Conservation (phyloP, 2,888 invertebrate genomes). For the Melinopterus prodromus region DNA sequence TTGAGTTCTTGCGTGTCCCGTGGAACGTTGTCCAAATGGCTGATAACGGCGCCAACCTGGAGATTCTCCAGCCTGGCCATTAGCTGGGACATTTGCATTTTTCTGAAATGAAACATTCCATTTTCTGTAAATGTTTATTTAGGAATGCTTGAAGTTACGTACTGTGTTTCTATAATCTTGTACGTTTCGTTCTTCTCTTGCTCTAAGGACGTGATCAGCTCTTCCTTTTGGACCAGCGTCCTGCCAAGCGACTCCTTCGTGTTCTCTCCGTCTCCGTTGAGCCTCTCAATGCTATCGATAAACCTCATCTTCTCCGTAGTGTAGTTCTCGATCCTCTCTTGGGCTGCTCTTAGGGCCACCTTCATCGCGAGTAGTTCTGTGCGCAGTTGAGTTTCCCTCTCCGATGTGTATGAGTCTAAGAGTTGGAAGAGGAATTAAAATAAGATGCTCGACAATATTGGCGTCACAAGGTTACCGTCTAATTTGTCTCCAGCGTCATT, state of each 20-base stretch:
- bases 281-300: slow-evolving; percentile 48
- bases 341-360: slow-evolving; percentile 50
- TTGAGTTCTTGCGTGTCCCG: slow-evolving; percentile 52
- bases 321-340: slow-evolving; percentile 50
- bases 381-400: slow-evolving; percentile 51
- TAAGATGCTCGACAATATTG: background rate
- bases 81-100: slow-evolving; percentile 49
- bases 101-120: slow-evolving; percentile 41
- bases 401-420: slow-evolving; percentile 35
- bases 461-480: background rate
- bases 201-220: slow-evolving; percentile 43
- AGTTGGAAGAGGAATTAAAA: background rate
- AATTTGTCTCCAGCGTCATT: slow-evolving; percentile 31
- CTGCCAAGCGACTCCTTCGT: slow-evolving; percentile 41
- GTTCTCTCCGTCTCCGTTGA: slow-evolving; percentile 39
- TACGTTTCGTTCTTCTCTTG: slow-evolving; percentile 38
- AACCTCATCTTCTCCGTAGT: slow-evolving; percentile 50
- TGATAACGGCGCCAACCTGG: slow-evolving; percentile 41
- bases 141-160: slow-evolving; percentile 5
- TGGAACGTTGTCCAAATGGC: slow-evolving; percentile 41
- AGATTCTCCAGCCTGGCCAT: slow-evolving; percentile 50
- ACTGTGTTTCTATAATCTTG: slow-evolving; percentile 41
- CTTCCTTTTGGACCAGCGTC: slow-evolving; percentile 44
- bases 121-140: background rate
- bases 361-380: slow-evolving; percentile 50